Evolutionary conservation across 92 coral and sea anemone species (phyloP), one percentile per base, ranked within the genome.

Genomic region (Hydrozoanthus gracilis): DNA sequence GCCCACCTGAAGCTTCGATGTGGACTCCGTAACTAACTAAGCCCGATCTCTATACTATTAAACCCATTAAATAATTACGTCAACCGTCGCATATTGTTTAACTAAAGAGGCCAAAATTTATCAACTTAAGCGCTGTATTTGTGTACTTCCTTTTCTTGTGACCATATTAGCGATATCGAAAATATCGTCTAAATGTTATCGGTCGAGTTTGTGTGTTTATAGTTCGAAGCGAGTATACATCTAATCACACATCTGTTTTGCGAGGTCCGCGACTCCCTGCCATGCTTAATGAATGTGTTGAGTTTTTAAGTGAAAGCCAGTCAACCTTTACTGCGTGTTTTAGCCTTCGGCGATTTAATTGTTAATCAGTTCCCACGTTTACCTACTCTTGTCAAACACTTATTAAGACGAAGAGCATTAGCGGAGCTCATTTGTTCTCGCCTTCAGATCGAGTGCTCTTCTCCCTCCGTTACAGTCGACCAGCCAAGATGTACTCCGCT

Each of bases 231-330:
- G 66, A 65, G 85, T 80, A 80, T 65, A 80, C 85, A 80, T 80
- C 90, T 78, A 90, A 82, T 82, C 56, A 88, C 90, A 89, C 98
- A 94, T 94, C 98, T 94, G 98, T 83, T 74, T 92, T 83, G 86
- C 89, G 82, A 89, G 82, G 92, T 83, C 78, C 79, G 88, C 61
- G 91, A 70, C 98, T 91, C 93, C 98, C 98, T 86, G 91, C 98
- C 79, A 86, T n/a, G 95, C 71, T 65, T 71, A 87, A 92, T 94
- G 93, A 92, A 92, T 92, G 93, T 88, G 92, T 87, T 86, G 88
- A 86, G 82, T 89, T 69, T 83, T 84, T 86, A 88, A 87, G 87
- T 91, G 88, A 92, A 89, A 87, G 92, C 87, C 91, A 89, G 88
- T 90, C 90, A 89, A 89, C 80, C 92, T 80, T 80, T 62, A 44